These are phyloP conservation scores for Phrynosoma blainvillii DNA, from an alignment of 2,113 vertebrate species.

Conservation along the genomic window DNA sequence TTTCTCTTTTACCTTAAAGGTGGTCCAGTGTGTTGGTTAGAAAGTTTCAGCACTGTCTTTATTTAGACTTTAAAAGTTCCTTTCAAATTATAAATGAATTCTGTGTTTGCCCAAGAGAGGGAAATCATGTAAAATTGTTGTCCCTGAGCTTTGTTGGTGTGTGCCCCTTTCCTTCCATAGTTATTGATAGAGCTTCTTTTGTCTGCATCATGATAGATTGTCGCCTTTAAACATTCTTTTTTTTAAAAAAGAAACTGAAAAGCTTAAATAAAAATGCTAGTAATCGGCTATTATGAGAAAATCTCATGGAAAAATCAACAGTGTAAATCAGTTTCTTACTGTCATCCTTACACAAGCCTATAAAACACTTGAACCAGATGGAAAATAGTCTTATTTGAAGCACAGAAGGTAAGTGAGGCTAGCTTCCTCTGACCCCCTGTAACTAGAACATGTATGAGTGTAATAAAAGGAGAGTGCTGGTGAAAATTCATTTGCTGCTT, in stretches of 20 bases:
- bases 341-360: neutral
- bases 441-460: neutral
- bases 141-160: neutral
- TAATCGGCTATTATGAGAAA: neutral
- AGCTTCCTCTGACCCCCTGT: neutral
- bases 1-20: neutral
- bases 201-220: neutral
- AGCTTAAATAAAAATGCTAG: neutral
- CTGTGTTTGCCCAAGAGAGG: neutral
- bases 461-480: neutral
- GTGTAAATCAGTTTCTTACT: neutral
- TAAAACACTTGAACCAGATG: neutral
- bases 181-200: conserved; percentile 3
- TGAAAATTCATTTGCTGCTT: neutral
- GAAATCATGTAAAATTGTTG: neutral
- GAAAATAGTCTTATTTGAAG: neutral
- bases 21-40: neutral
- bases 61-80: neutral
- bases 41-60: neutral
- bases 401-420: neutral
- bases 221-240: neutral
- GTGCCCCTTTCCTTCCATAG: neutral
- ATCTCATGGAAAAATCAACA: neutral
- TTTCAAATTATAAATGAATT: conserved; percentile 2
- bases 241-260: neutral